Conservation (phyloP, 2,888 invertebrate genomes). For the Lamellibrachia columna region DNA sequence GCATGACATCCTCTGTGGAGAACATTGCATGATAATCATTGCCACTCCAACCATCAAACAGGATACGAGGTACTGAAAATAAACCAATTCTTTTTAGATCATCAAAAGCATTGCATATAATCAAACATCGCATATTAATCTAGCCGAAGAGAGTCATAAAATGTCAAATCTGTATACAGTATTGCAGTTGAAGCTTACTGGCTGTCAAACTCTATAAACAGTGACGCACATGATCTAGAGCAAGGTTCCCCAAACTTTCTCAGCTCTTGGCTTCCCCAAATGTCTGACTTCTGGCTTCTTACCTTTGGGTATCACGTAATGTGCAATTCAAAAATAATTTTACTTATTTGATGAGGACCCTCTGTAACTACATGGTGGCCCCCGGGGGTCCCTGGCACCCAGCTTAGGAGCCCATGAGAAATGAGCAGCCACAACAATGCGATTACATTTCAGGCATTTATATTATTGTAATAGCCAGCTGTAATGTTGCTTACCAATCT, state of each 20-base stretch:
- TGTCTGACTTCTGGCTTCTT: too few relatives aligned
- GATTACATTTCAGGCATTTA: background rate
- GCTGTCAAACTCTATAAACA: background rate
- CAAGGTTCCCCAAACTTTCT: background rate
- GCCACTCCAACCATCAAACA: slow-evolving; percentile 87
- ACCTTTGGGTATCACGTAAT: too few relatives aligned
- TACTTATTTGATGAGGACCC: too few relatives aligned
- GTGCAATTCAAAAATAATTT: too few relatives aligned
- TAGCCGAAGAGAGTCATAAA: too few relatives aligned
- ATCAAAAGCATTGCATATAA: background rate
- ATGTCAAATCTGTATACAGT: background rate
- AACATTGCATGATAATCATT: slow-evolving; percentile 80
- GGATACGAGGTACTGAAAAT: slow-evolving; percentile 83
- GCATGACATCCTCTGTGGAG: slow-evolving; percentile 74
- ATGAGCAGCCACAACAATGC: background rate
- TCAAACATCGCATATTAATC: too few relatives aligned
- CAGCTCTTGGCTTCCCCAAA: too few relatives aligned
- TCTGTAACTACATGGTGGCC: background rate
- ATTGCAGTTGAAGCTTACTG: too few relatives aligned
- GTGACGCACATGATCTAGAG: background rate
- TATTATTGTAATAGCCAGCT: background rate
- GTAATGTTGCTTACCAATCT: slow-evolving; percentile 55
- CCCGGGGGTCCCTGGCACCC: too few relatives aligned
- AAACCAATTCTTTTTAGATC: slow-evolving; percentile 20
- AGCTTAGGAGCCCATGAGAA: background rate